phyloP scores from a whole-genome alignment of 2,797 vertebrate species.

The Intellagama lesueurii region DNA sequence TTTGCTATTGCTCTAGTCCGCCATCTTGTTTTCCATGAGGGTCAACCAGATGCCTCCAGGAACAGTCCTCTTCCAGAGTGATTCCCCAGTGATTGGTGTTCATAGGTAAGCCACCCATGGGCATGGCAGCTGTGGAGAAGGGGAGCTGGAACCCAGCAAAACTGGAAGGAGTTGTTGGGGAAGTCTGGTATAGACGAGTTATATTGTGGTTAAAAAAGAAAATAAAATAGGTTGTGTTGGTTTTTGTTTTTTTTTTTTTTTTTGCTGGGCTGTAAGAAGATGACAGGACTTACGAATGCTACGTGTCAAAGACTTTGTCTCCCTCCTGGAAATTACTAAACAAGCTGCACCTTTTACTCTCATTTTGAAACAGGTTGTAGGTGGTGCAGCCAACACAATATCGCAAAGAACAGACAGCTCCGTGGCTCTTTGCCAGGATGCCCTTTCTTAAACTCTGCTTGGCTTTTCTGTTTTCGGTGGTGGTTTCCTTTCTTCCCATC shows the following conservation, averaged over 20 bases:
- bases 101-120: neutral
- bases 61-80: neutral
- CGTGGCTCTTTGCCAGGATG: constrained; percentile 69
- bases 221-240: neutral
- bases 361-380: constrained; percentile 56
- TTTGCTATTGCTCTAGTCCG: neutral
- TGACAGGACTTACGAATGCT: constrained; percentile 24
- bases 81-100: neutral
- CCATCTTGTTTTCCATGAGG: neutral
- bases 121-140: neutral
- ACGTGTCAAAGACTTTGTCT: constrained; percentile 42
- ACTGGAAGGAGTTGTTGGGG: neutral
- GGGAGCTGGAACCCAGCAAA: neutral
- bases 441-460: neutral
- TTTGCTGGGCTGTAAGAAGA: constrained; percentile 3
- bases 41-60: neutral
- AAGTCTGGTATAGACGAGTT: neutral
- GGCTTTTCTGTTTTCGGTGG: constrained; percentile 20
- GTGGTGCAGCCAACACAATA: constrained; percentile 49
- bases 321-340: constrained; percentile 22
- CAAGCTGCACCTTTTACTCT: constrained; percentile 55
- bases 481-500: constrained; percentile 62
- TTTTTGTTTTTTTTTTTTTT: too few relatives aligned
- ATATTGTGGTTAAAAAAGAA: neutral
- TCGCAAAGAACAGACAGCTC: constrained; percentile 68